Evolutionary conservation across 2,797 vertebrate genomes (phyloP).

Genomic region (Pantherophis vulpinus): DNA sequence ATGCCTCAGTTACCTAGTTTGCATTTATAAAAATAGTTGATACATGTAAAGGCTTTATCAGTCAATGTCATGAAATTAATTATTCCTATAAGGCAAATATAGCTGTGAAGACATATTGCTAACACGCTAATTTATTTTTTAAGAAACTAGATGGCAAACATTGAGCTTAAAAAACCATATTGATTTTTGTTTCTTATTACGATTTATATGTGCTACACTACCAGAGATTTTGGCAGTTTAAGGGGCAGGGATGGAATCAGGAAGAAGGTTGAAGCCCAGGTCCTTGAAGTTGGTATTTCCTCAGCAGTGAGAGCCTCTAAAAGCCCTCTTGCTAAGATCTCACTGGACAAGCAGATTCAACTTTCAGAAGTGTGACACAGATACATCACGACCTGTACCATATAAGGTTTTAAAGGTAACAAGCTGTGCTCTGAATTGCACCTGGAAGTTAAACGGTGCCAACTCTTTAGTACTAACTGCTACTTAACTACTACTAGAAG

Average conservation of each 20-base stretch:
- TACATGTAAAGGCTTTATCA: background rate
- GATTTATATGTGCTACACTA: background rate
- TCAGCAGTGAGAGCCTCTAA: background rate
- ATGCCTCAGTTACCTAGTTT: background rate
- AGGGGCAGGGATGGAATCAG: background rate
- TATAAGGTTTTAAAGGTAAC: background rate
- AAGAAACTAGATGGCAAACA: background rate
- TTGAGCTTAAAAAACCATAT: background rate
- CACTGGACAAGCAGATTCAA: background rate
- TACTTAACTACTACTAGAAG: background rate
- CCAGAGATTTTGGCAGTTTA: background rate
- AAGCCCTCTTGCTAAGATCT: background rate
- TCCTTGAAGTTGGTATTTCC: background rate
- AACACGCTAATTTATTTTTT: background rate
- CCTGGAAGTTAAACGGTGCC: background rate
- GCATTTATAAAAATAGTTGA: background rate
- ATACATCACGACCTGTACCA: background rate
- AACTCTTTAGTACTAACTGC: background rate
- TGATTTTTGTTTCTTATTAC: background rate
- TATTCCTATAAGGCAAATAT: background rate
- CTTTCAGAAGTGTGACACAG: background rate
- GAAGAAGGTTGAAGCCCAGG: background rate
- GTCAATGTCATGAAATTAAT: background rate
- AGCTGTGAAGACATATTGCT: background rate
- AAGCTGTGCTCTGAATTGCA: background rate